Evolutionary conservation across 2,888 invertebrate genomes (phyloP), one percentile per base, ranked within the genome.

Genomic region (Zele albiditarsus): DNA sequence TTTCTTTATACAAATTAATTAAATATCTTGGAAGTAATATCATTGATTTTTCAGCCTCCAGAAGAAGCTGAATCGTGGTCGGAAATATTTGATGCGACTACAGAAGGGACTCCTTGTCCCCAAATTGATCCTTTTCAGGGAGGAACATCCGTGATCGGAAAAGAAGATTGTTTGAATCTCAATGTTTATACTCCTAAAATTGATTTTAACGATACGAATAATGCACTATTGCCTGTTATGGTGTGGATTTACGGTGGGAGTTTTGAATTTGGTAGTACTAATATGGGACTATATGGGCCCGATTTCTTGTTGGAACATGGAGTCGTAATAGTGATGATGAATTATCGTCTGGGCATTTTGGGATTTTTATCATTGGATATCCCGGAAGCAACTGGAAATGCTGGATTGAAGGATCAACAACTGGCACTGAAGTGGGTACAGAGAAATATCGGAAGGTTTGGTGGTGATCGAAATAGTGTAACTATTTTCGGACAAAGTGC

Each of bases 261-360:
- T 10, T 81, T 77, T 25, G 57, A 38, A 3, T 57, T n/a, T 28
- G 81, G 81, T 20, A 71, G 57, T 27, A 62, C 74, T 0, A 66
- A 73, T 42, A 57, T 58, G 1, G 27, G 1, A 16, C 33, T 73
- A 0, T 77, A 73, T 28, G 78, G 80, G 3, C 77, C 80, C 3
- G 79, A 81, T 69, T 81, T 76, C 28, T 38, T 80, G 16, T 60
- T 80, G 14, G 78, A 79, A 60, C 69, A 79, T 27, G 78, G 25
- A 8, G 80, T 85, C 0, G 74, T 85, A 16, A 42, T 83, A 25
- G 84, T 82, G 8, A 49, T 75, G 28, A 74, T 82, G 62, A 84
- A 83, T 75, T 84, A 84, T 68, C 84, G 84, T 2, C 70, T 84
- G 0, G 82, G 82, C 1, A 77, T 33, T 6, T 69, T 72, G 70